Base-by-base conservation (phyloP, 2,113 vertebrate genomes). In the Nothobranchius kuhntae region DNA sequence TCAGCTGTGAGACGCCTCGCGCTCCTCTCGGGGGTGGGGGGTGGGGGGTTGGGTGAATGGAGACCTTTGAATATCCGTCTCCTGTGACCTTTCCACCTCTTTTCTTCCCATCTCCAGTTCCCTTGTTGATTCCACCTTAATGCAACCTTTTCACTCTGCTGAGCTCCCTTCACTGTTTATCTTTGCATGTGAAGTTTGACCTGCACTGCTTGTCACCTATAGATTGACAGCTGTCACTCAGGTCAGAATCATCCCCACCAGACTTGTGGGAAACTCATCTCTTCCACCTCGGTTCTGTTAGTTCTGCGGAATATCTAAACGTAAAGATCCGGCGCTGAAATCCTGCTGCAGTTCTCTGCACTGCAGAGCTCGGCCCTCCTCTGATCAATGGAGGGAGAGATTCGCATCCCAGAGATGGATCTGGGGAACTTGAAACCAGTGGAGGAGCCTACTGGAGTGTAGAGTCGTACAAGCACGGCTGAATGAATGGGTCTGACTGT, bases 61-160 rank as follows among this genome's bases (percentile, higher is more conserved):
- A 83, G 84, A 83, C 75, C 77, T 88, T 90, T 84, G 66, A 70
- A 80, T 67, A 61, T 65, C 72, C 48, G 51, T 63, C 69, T 78
- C 60, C 14, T 56, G 35, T 75, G 70, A 75, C 78, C 84, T 85
- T 81, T 83, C 72, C 71, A 55, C 57, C 51, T 60, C 65, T 76
- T 72, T 58, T 40, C 59, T 52, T 8, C 30, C 55, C 13, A 4
- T 71, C 80, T 72, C 21, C 52, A 57, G 45, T 12, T 45, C 75
- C 67, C 52, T 54, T 55, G 64, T 80, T 77, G 70, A 59, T 60
- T 71, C 67, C 72, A 59, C 69, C 70, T 77, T 45, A 51, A 69
- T 73, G 57, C 69, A n/a, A 59, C 58, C 58, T 70, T 71, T 68
- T 64, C 59, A 13, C 44, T 53, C 38, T 35, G 50, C 13, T 38